phyloP scores from a whole-genome alignment of 2,113 vertebrate species.

The Willisornis vidua region DNA sequence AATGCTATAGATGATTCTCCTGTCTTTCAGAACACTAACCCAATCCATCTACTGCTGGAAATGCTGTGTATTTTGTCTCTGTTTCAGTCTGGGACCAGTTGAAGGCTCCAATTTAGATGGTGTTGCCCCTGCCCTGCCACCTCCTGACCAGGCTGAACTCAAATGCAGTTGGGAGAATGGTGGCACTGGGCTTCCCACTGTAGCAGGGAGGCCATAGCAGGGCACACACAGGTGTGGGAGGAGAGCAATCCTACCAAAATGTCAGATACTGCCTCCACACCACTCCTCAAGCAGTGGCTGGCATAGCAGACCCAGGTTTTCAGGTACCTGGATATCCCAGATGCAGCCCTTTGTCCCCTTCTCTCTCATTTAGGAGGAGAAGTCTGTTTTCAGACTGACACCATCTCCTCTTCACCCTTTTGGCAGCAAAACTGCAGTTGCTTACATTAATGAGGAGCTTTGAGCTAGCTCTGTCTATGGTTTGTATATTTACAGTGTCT shows the following conservation, averaged over 20 bases:
- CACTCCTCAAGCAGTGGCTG: neutral
- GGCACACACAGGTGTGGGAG: rapidly evolving
- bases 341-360: neutral
- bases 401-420: neutral
- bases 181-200: rapidly evolving
- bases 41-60: neutral
- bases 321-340: rapidly evolving
- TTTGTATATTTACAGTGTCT: conserved; percentile 29
- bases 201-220: neutral
- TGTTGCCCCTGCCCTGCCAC: neutral
- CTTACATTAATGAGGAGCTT: neutral
- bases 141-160: neutral
- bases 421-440: neutral
- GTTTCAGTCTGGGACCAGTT: neutral
- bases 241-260: neutral
- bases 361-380: neutral
- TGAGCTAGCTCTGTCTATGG: neutral
- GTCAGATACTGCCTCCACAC: neutral
- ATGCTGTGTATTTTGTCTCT: neutral
- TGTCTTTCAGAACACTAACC: neutral
- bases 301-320: neutral
- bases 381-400: neutral
- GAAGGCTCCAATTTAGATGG: neutral
- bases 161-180: neutral
- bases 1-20: neutral